A percentile compares a stretch with the other conserved stretches of the same genome.
Evolutionary conservation across 2,797 vertebrate species (phyloP).

Genomic region (Catharus ustulatus): DNA sequence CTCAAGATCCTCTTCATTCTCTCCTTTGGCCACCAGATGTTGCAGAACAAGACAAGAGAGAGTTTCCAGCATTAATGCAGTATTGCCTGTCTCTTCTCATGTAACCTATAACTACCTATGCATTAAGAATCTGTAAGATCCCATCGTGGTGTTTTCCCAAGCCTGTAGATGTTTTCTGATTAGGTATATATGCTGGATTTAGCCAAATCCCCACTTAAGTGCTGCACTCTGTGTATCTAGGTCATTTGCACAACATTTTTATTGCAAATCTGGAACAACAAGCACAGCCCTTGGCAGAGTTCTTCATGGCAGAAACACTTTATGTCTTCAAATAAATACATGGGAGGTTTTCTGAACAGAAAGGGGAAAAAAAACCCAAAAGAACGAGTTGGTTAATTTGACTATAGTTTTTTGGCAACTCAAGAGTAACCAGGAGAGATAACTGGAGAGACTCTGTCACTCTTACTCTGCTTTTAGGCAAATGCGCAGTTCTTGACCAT

Average conservation of each 20-base stretch:
- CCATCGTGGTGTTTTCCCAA: neutral
- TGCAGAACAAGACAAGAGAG: neutral
- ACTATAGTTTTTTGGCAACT: neutral
- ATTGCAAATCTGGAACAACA: slow-evolving; percentile 41
- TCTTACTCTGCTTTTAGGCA: neutral
- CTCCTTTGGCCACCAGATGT: neutral
- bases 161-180: neutral
- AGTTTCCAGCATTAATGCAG: neutral
- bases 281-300: slow-evolving; percentile 5
- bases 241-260: slow-evolving; percentile 36
- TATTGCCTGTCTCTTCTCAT: neutral
- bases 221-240: neutral
- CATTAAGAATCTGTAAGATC: neutral
- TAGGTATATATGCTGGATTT: neutral
- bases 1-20: neutral
- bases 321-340: neutral
- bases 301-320: neutral
- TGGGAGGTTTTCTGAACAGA: neutral
- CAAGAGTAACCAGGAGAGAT: neutral
- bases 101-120: neutral
- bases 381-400: neutral
- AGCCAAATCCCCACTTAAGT: neutral
- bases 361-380: neutral
- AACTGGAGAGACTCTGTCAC: neutral
- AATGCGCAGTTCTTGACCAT: neutral